Evolutionary conservation across 1,140 invertebrate genomes (phyloP).

Genomic region (Eurosta solidaginis): DNA sequence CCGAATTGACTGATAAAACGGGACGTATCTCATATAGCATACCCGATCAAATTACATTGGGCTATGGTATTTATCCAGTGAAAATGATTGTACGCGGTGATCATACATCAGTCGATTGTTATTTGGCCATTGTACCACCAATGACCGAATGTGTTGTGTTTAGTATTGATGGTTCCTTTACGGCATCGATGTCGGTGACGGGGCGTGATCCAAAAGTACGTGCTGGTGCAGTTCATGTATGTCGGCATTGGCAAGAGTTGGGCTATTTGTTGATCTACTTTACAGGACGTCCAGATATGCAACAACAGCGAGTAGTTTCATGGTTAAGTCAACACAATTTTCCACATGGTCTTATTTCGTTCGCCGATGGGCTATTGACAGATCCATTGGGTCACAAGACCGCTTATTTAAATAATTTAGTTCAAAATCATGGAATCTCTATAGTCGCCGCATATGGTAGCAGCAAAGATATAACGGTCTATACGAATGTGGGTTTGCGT

Average conservation of each 20-base stretch:
- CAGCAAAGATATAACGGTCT: conserved; percentile 94
- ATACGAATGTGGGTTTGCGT: conserved; percentile 84
- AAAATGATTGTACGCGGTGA: conserved; percentile 90
- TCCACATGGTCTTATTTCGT: conserved; percentile 96
- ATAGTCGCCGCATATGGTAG: conserved; percentile 94
- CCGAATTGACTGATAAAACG: conserved; percentile 93
- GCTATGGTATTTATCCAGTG: conserved; percentile 94
- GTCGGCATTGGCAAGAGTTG: conserved; percentile 96
- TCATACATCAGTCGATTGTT: conserved; percentile 94
- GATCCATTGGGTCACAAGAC: conserved; percentile 95
- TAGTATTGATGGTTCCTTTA: conserved; percentile 99
- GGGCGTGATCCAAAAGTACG: conserved; percentile 96
- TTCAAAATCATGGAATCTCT: conserved; percentile 84
- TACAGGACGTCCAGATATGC: conserved; percentile 96
- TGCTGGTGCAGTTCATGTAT: conserved; percentile 96
- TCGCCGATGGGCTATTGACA: conserved; percentile 95
- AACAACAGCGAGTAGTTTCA: conserved; percentile 94
- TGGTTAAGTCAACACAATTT: conserved; percentile 99
- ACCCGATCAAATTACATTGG: conserved; percentile 81
- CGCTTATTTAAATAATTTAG: conserved; percentile 84
- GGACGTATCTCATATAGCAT: conserved; percentile 88
- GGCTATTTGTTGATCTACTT: conserved; percentile 99
- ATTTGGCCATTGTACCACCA: conserved; percentile 92
- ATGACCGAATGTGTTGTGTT: conserved; percentile 97
- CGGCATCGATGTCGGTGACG: conserved; percentile 97